Conservation (phyloP, 2,888 invertebrate genomes). For the Anoplius nigerrimus region DNA sequence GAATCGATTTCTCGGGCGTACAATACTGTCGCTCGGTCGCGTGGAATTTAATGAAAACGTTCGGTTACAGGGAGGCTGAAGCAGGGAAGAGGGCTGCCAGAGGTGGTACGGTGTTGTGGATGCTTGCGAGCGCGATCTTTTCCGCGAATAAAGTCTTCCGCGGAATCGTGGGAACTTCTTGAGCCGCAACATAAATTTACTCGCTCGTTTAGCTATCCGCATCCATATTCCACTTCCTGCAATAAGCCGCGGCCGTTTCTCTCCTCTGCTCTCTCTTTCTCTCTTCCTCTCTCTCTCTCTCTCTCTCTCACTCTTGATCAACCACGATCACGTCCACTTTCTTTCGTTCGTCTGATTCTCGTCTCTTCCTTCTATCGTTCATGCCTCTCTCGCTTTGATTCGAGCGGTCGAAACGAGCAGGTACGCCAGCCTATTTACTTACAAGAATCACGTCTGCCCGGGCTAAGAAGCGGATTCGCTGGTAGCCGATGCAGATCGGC, state of each 20-base stretch:
- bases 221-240: conserved; percentile 45
- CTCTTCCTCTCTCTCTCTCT: conserved; percentile 9
- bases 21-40: too few species aligned
- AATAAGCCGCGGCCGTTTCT: conserved; percentile 24
- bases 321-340: background rate
- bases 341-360: conserved; percentile 4
- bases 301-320: background rate
- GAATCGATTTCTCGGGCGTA: background rate
- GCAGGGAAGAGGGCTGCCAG: background rate
- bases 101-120: background rate
- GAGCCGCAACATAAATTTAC: conserved; percentile 47
- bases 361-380: background rate
- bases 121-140: conserved; percentile 1
- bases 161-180: conserved; percentile 46
- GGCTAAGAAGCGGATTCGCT: conserved; percentile 10
- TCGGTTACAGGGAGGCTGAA: background rate
- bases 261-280: conserved; percentile 16
- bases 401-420: background rate
- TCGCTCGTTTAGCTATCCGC: conserved; percentile 38
- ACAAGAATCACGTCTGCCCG: conserved; percentile 38
- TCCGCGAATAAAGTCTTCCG: conserved; percentile 33
- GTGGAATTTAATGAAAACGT: background rate
- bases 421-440: conserved; percentile 30
- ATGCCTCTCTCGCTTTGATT: conserved; percentile 3
- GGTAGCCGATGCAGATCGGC: too few species aligned